Evolutionary conservation across 2,113 vertebrate species (phyloP).

Genomic region (Ochotona curzoniae): DNA sequence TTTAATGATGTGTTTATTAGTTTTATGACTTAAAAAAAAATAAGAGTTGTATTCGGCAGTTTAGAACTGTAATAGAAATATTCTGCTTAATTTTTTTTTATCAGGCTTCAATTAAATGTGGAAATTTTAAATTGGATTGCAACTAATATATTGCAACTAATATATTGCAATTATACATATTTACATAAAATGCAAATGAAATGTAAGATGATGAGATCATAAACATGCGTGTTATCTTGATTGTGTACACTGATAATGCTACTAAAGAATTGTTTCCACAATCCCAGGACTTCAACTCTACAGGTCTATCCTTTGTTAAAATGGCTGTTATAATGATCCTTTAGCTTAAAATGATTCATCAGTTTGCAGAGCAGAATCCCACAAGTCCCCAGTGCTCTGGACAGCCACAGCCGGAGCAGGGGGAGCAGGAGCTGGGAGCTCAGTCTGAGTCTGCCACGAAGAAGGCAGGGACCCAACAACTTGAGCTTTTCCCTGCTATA

Average conservation of each 20-base stretch:
- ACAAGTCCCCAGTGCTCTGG: no score
- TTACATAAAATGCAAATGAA: neutral
- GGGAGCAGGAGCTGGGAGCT: no score
- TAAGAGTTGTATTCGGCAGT: neutral
- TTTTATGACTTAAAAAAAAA: constrained; percentile 21
- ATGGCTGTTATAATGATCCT: constrained; percentile 1
- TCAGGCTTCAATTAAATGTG: neutral
- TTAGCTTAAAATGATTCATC: neutral
- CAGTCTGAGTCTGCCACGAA: no score
- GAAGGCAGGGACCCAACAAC: no score
- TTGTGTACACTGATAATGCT: neutral
- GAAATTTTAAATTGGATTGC: constrained; percentile 12
- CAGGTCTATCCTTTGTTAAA: neutral
- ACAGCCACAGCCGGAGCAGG: no score
- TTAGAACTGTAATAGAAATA: constrained; percentile 23
- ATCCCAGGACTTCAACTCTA: neutral
- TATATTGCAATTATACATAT: no score
- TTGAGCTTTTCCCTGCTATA: no score
- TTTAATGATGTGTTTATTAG: neutral
- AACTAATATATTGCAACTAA: neutral
- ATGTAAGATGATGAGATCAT: neutral
- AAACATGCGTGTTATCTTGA: neutral
- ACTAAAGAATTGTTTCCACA: neutral
- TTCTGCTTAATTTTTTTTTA: neutral
- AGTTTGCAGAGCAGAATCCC: neutral